Evolutionary conservation across 1,140 invertebrate species (phyloP).

Genomic region (Nephila pilipes): DNA sequence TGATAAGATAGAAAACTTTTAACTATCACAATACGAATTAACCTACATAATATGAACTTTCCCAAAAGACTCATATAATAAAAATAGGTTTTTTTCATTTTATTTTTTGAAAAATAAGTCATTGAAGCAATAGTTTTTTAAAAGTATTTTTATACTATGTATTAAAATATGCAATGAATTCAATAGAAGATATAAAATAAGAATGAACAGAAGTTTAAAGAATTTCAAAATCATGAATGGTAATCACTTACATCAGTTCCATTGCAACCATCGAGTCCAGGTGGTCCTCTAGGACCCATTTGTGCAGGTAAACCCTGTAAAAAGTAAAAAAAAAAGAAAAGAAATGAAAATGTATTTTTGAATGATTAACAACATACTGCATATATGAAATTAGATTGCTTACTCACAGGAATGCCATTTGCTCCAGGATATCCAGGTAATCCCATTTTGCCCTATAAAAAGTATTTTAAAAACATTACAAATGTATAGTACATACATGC

Average conservation of each 20-base stretch:
- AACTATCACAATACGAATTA: too few relatives aligned
- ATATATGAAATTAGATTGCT: constrained; percentile 25
- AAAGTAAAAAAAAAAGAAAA: not conserved
- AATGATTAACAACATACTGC: not conserved
- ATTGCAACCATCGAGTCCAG: constrained; percentile 95
- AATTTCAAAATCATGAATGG: not conserved
- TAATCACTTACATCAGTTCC: constrained; percentile 90
- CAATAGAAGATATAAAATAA: not conserved
- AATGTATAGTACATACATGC: too few relatives aligned
- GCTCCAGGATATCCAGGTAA: constrained; percentile 93
- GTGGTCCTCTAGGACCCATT: constrained; percentile 87
- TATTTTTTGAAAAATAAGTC: too few relatives aligned
- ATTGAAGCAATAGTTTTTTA: too few relatives aligned
- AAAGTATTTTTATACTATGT: too few relatives aligned
- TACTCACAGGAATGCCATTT: constrained; percentile 87
- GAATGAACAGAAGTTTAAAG: not conserved
- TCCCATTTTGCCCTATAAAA: constrained; percentile 89
- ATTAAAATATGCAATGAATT: not conserved
- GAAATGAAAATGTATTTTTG: not conserved
- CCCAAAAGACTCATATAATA: too few relatives aligned
- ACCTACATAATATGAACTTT: too few relatives aligned
- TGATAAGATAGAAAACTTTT: too few relatives aligned
- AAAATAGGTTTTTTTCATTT: too few relatives aligned
- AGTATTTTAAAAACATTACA: too few relatives aligned
- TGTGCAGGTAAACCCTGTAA: constrained; percentile 84